Base-by-base conservation (phyloP, 1,140 invertebrate genomes). In the Drosophila biarmipes region DNA sequence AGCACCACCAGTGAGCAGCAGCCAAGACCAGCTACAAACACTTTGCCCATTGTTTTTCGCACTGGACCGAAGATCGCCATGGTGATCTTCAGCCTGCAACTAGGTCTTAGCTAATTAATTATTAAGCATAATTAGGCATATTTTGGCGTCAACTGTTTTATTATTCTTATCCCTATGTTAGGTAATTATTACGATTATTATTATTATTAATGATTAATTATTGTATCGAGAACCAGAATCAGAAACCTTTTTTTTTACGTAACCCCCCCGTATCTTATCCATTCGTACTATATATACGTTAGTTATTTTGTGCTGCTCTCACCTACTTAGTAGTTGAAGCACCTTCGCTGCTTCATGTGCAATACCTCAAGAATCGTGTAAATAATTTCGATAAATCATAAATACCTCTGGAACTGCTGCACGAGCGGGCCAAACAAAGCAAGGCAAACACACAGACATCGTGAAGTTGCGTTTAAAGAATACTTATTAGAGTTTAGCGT, bases 291-390 rank as follows among this genome's bases (percentile, higher is more conserved):
- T 24, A 21, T 21, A 24, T 24, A 24, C 24, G 5, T 69, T 68
- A 67, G 58, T 73, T 64, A 55, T 31, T 78, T 45, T 78, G 59
- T 56, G 71, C 72, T 75, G 72, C 78, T 78, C 74, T 73, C 53
- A 69, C 52, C 74, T 82, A 81, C 79, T 74, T 78, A 80, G 78
- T 76, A 86, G 78, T 82, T 61, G 80, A 78, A 71, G 78, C 78
- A 63, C 46, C 61, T 42, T 67, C 68, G 78, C 66, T 81, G 82
- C 82, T 81, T 86, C 81, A 67, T 86, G 81, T 86, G 81, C 81
- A 86, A 86, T 86, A 86, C 78, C 81, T 86, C 81, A 85, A 82
- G 56, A 67, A 64, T 67, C 54, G 61, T 76, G 72, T 76, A 75
- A 57, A 75, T 75, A 75, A 34, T 66, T 74, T 75, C 71, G 58